Base-by-base conservation (phyloP, 1,140 invertebrate genomes). In the Tetragonula clypearis region DNA sequence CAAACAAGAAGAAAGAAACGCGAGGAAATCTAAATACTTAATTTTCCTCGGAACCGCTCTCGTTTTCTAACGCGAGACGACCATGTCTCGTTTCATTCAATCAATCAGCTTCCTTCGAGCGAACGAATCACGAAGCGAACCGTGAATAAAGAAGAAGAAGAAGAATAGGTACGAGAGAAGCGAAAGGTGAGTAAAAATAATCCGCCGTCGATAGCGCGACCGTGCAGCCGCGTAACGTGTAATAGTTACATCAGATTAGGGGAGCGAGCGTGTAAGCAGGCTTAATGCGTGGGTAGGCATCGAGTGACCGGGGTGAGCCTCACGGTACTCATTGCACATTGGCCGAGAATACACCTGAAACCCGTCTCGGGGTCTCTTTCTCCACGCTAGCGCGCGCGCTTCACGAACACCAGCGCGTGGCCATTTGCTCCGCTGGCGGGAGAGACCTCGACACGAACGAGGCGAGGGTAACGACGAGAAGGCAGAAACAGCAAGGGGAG, bases 211-310 rank as follows among this genome's bases (percentile, higher is more conserved):
- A 84, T 84, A 69, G 19, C 12, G 26, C 62, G 69, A 65, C 74
- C 68, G 82, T 84, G 82, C 58, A 41, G 77, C 87, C 91, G 91
- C 90, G 88, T 92, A 92, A 92, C 89, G 89, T 90, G 91, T 92
- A 92, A 92, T 92, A 93, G 92, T 93, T 93, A 92, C 91, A 93
- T 93, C 93, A 92, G 93, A 93, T 93, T 92, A 91, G 76, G 79
- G 79, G 23, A 72, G 76, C 82, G 89, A 90, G 91, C 90, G 91
- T 90, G 88, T 92, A 91, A 92, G 80, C 87, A 89, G 86, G 74
- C 86, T 76, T 91, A 92, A 92, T 91, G 82, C 82, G 79, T 85
- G 92, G 92, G 86, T 91, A 91, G 81, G 87, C 90, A 91, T 92
- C 75, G 89, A 87, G 79, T 84, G 66, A 55, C 30, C 71, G 79